Evolutionary conservation across 2,888 invertebrate genomes (phyloP), one percentile per base, ranked within the genome.

Genomic region (Pemphredon lugubris): DNA sequence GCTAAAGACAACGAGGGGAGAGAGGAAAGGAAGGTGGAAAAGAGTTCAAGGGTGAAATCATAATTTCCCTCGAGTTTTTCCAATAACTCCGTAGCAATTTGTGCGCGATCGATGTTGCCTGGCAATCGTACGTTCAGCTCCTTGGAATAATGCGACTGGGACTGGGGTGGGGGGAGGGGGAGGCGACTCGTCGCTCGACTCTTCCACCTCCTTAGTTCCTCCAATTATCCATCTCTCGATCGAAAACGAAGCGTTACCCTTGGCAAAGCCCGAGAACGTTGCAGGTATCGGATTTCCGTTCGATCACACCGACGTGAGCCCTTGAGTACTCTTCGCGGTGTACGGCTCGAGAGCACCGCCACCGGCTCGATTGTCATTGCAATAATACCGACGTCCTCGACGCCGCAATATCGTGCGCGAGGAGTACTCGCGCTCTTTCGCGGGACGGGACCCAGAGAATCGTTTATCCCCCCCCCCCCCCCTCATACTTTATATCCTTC

Each of bases 211-310:
- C 55, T 18, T 42, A 32, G 39, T 30, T 48, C 59, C 59, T 67
- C 39, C 68, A 67, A 79, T 79, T 77, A 75, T 58, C 61, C 26
- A 4, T 57, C n/a, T 57, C n/a, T 40, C 59, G 58, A 30, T 59
- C 63, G 65, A 55, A 54, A 66, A 40, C 47, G 55, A 58, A 65
- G 45, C 60, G 63, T 67, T 67, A 63, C 60, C 72, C 34, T 47
- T 23, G 16, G 37, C 34, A 32, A 45, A 26, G 26, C 32, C 45
- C 55, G 42, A 40, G n/a, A n/a, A n/a, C n/a, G n/a, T 40, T 37
- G 26, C 42, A 48, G 37, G 16, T 74, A 77, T 79, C 55, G 71
- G 60, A 74, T 79, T 79, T 66, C 64, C 66, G 50, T 66, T 66
- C 75, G 63, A 61, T 64, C 63, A 61, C 23, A 51, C 18, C n/a